Evolutionary conservation across 2,888 invertebrate genomes (phyloP), one percentile per base, ranked within the genome.

Genomic region (Nipponacmea schrenckii): DNA sequence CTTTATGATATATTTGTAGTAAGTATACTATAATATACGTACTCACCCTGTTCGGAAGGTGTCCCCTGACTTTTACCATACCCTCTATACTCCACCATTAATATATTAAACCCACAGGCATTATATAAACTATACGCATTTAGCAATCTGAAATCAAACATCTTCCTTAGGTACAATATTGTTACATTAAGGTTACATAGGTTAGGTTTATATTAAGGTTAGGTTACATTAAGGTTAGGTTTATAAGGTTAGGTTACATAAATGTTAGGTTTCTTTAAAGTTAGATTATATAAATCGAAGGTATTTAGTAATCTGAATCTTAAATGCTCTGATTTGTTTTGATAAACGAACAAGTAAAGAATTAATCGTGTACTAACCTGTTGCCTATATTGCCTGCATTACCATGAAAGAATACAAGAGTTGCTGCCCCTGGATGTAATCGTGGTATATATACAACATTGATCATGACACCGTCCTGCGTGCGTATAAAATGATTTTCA

Each of bases 341-440:
- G 39, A 8, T 10, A 39, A 39, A 39, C 10, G 10, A 17, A 7
- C 10, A 20, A 48, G 20, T 31, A 26, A 62, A n/a, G 17, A n/a
- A 14, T 31, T 45, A 27, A 3, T 2, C 20, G 7, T 39, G 8
- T 72, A 71, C 63, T 64, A 72, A 87, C 87, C 88, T 93, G 87
- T 97, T 97, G 0, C 97, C 97, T 92, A 97, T 95, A 88, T 97
- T 98, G 17, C 97, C 97, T 69, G 97, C 97, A 92, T 97, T 98
- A 8, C 97, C 97, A 91, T 98, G 97, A 78, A 97, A 93, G 90
- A 95, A 96, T 68, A 97, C 90, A 85, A 97, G 91, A 14, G 97
- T 97, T 0, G 96, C 95, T 69, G 92, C 93, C 64, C 77, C 80
- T 20, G 74, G 70, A 20, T 82, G 79, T 44, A 81, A 74, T 73